Conservation (phyloP, 2,797 vertebrate species). For the Hydrolagus colliei region DNA sequence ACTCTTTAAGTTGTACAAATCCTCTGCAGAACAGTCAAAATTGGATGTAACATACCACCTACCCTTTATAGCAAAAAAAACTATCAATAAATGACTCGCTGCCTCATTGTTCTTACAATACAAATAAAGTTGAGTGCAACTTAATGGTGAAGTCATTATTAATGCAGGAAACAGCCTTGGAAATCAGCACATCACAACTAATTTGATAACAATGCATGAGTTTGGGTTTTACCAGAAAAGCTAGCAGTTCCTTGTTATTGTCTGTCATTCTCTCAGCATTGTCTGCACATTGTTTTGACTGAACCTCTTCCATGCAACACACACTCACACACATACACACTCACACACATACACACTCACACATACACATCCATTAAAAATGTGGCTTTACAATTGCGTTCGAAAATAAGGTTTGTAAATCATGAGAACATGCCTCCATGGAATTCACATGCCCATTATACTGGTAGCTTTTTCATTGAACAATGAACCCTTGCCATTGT, state of each 20-base stretch:
- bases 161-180: conserved; percentile 3
- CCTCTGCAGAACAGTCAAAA: not conserved
- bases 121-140: conserved; percentile 10
- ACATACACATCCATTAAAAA: not conserved
- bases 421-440: not conserved
- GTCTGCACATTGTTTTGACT: conserved; percentile 18
- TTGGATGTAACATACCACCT: not conserved
- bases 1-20: not conserved
- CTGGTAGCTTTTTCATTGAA: not conserved
- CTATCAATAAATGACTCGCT: not conserved
- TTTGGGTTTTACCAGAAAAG: conserved; percentile 4
- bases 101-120: not conserved
- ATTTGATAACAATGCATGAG: conserved; percentile 17
- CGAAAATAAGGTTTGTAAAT: not conserved
- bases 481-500: not conserved
- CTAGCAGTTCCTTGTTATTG: not conserved
- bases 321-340: no score
- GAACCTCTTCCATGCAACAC: no score
- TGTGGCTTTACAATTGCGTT: not conserved
- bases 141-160: conserved; percentile 16
- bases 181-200: not conserved
- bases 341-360: no score
- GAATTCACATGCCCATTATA: not conserved
- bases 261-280: not conserved
- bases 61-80: conserved; percentile 7